phyloP scores from a whole-genome alignment of 2,888 invertebrate genomes.

The Isoperla grammatica region DNA sequence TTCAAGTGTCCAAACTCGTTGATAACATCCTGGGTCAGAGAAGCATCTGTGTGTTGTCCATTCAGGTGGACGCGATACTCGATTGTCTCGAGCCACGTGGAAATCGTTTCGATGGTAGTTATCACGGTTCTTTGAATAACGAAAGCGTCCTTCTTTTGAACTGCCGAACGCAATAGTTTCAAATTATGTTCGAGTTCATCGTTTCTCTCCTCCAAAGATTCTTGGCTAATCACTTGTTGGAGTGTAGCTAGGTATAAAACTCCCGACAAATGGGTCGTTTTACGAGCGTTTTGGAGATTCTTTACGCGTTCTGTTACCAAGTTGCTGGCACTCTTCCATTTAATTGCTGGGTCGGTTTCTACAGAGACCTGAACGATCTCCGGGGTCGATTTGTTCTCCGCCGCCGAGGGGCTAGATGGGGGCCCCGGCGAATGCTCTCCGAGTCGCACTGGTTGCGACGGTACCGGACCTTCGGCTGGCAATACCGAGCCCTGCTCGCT shows the following conservation, averaged over 20 bases:
- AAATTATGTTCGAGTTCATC: slow-evolving; percentile 57
- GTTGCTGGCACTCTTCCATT: slow-evolving; percentile 51
- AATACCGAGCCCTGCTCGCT: slow-evolving; percentile 20
- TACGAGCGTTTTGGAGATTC: slow-evolving; percentile 50
- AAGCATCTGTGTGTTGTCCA: slow-evolving; percentile 51
- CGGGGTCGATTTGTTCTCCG: neutral
- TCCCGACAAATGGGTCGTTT: slow-evolving; percentile 54
- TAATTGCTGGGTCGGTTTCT: slow-evolving; percentile 39
- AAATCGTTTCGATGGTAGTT: slow-evolving; percentile 72
- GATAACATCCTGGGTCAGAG: slow-evolving; percentile 43
- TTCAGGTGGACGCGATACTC: slow-evolving; percentile 68
- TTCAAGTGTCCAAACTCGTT: slow-evolving; percentile 42
- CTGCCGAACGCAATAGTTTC: slow-evolving; percentile 52
- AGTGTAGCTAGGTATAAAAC: slow-evolving; percentile 57
- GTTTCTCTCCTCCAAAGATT: slow-evolving; percentile 51
- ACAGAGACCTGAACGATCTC: neutral
- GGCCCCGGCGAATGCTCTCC: slow-evolving; percentile 34
- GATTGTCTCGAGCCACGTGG: slow-evolving; percentile 79
- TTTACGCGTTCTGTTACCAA: slow-evolving; percentile 51
- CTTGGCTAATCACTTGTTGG: slow-evolving; percentile 50
- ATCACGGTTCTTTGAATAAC: slow-evolving; percentile 64
- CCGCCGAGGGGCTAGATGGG: slow-evolving; percentile 20
- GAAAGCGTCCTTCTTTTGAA: slow-evolving; percentile 52
- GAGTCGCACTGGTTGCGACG: slow-evolving; percentile 27
- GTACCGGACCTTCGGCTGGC: slow-evolving; percentile 21